phyloP scores from a whole-genome alignment of 2,888 invertebrate genomes.

The Odontocolon sp. region DNA sequence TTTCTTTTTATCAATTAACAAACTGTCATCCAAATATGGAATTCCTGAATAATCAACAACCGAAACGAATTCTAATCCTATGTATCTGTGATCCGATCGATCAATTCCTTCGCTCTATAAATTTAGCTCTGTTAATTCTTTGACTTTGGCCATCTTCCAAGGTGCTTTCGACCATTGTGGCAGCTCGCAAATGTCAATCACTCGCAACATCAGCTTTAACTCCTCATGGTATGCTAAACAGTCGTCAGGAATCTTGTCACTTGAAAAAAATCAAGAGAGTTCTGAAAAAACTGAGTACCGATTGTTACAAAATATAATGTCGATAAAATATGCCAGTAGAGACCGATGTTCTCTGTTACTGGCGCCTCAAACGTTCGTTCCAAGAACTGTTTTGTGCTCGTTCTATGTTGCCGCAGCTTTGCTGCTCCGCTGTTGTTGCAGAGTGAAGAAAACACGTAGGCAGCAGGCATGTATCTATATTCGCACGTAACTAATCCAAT shows the following conservation, averaged over 20 bases:
- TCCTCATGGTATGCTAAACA: neutral
- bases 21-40: too few species aligned
- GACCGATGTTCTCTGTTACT: conserved; percentile 12
- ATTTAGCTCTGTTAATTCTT: conserved; percentile 9
- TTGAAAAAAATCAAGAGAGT: neutral
- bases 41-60: too few species aligned
- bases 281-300: neutral
- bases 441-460: conserved; percentile 6
- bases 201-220: neutral
- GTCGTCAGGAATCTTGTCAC: neutral
- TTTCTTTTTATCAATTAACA: neutral
- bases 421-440: conserved; percentile 30
- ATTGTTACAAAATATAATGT: conserved; percentile 20
- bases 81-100: neutral
- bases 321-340: conserved; percentile 46
- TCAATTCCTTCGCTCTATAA: neutral
- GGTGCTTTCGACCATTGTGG: neutral
- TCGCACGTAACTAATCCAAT: conserved; percentile 22
- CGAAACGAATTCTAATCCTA: too few species aligned
- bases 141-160: neutral
- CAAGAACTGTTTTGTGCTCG: conserved; percentile 30
- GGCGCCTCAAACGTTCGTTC: conserved; percentile 53
- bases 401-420: neutral
- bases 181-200: conserved; percentile 5
- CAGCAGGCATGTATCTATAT: neutral